Evolutionary conservation across 2,113 vertebrate species (phyloP).

Genomic region (Pyxicephalus adspersus): DNA sequence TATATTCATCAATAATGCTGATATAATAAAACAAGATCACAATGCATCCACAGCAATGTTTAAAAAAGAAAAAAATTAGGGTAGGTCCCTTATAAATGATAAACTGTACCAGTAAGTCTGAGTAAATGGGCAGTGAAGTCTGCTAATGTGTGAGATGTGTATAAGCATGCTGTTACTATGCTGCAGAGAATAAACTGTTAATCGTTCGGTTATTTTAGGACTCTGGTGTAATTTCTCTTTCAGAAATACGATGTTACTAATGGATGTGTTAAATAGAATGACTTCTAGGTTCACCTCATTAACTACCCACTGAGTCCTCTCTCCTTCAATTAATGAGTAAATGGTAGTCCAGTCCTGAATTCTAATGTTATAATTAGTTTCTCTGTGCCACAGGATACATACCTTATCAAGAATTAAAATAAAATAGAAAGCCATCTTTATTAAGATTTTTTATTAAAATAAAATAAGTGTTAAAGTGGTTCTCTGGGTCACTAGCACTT

Average conservation of each 20-base stretch:
- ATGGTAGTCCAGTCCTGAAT: conserved; percentile 10
- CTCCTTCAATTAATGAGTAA: conserved; percentile 9
- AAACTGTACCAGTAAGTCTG: too few relatives aligned
- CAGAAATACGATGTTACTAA: conserved; percentile 3
- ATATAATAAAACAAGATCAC: too few relatives aligned
- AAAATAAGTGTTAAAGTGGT: too few relatives aligned
- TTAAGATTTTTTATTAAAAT: too few relatives aligned
- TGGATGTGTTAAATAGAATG: conserved; percentile 24
- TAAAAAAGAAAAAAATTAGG: too few relatives aligned
- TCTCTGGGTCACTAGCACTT: too few relatives aligned
- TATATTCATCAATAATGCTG: too few relatives aligned
- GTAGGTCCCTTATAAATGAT: too few relatives aligned
- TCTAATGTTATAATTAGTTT: conserved; percentile 12
- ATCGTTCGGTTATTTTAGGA: conserved; percentile 15
- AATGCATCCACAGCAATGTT: too few relatives aligned
- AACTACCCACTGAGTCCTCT: conserved; percentile 1
- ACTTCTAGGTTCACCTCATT: conserved; percentile 24
- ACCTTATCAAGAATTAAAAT: not conserved
- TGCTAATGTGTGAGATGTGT: not conserved
- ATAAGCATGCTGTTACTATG: not conserved
- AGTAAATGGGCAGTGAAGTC: too few relatives aligned
- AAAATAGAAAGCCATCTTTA: not conserved
- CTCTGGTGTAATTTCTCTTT: conserved; percentile 9
- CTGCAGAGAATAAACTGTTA: conserved; percentile 5
- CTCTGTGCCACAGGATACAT: not conserved